Evolutionary conservation across 2,113 vertebrate genomes (phyloP), one percentile per base, ranked within the genome.

Genomic region (Hyperopisus bebe): DNA sequence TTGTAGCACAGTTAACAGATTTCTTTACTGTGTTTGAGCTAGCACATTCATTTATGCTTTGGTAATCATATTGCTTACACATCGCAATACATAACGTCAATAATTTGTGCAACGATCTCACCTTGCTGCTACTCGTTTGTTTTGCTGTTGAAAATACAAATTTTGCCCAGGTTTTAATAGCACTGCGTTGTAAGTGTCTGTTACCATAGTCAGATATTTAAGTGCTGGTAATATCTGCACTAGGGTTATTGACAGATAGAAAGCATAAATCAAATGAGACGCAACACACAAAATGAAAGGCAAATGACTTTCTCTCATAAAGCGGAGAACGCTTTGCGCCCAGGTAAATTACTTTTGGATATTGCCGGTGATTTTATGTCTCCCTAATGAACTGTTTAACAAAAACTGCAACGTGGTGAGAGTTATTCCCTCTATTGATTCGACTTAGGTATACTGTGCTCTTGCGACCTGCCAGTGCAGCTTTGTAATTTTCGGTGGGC

Each of bases 141-240:
- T 62, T 62, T n/a, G 24, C 2, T 62, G 55, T 62, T 62, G 55
- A 62, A n/a, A 9, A n/a, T 62, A 9, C 55, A 62, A 2, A 62
- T n/a, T 62, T 62, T 62, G 55, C 24, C 24, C 24, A n/a, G 55
- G 24, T 9, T 58, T 58, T 58, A 70, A 70, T 13, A 27, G n/a
- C 9, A 11, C 62, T 27, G 27, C 10, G 4, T 19, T 80, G 15
- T 80, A 7, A 1, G 31, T 39, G 31, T 77, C 74, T 42, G 46
- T 85, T 47, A 13, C 82, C 44, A 27, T 44, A 87, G 48, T 31
- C 19, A 10, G 27, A 70, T 46, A 47, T 84, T 44, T 84, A 53
- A 47, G 91, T 89, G 46, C 6, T 89, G 93, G 94, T 93, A 95
- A 95, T 94, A 96, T 95, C 94, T 95, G 95, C 93, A 92, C 0